A percentile compares a stretch with the other conserved stretches of the same genome.
These are phyloP conservation scores for Lerema accius DNA, from an alignment of 1,140 invertebrate genomes.

Conservation along the genomic window DNA sequence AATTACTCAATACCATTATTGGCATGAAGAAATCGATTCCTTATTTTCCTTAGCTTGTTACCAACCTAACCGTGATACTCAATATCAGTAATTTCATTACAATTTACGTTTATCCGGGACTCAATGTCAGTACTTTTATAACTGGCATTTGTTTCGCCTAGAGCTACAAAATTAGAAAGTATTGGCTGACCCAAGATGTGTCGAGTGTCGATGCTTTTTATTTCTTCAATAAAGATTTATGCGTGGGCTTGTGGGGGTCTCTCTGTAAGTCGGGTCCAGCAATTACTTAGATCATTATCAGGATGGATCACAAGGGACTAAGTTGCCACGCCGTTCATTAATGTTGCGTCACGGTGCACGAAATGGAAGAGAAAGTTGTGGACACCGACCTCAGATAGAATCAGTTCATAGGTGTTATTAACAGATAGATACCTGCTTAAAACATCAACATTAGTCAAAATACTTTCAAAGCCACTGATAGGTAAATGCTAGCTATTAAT, in stretches of 20 bases:
- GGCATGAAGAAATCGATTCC: neutral
- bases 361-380: conserved; percentile 48
- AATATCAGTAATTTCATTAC: neutral
- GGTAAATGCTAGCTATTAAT: conserved; percentile 20
- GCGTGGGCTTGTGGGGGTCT: conserved; percentile 49
- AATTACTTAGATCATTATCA: conserved; percentile 68
- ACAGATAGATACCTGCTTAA: conserved; percentile 16
- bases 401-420: conserved; percentile 23
- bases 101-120: neutral
- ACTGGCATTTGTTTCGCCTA: conserved; percentile 70
- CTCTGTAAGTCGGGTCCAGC: conserved; percentile 47
- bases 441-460: conserved; percentile 24
- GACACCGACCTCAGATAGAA: conserved; percentile 10
- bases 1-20: neutral
- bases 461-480: conserved; percentile 11
- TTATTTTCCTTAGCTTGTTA: neutral
- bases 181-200: conserved; percentile 54
- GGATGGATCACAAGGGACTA: conserved; percentile 44
- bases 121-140: conserved; percentile 58
- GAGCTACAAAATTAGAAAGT: conserved; percentile 78
- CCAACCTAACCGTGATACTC: neutral
- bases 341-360: conserved; percentile 41
- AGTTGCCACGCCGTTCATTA: conserved; percentile 37
- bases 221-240: conserved; percentile 75
- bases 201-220: conserved; percentile 51